Conservation (phyloP, 2,888 invertebrate genomes). For the Lithophane ornitopus region DNA sequence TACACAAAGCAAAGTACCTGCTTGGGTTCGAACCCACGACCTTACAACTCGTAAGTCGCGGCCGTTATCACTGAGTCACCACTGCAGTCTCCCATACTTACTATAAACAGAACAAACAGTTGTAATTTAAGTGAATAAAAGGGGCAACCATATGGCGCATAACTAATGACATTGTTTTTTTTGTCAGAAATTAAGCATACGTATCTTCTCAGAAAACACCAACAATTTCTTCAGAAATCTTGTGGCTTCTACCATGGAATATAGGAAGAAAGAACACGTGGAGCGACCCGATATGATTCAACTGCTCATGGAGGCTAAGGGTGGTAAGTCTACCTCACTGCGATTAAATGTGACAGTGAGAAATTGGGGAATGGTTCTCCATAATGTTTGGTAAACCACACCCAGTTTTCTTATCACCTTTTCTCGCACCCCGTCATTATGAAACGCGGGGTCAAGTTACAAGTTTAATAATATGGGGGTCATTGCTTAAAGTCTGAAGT, state of each 20-base stretch:
- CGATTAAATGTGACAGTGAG: neutral
- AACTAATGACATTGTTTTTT: neutral
- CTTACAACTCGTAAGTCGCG: too few relatives aligned
- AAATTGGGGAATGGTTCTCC: neutral
- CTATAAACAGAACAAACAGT: neutral
- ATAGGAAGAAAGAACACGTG: slow-evolving; percentile 85
- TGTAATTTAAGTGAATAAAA: too few relatives aligned
- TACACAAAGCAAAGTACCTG: too few relatives aligned
- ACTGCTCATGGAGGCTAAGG: slow-evolving; percentile 54
- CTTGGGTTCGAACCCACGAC: too few relatives aligned
- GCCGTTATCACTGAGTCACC: too few relatives aligned
- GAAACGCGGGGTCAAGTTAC: neutral
- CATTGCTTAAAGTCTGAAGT: too few relatives aligned
- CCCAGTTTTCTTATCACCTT: neutral
- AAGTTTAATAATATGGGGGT: too few relatives aligned
- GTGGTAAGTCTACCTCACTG: slow-evolving; percentile 69
- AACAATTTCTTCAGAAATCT: slow-evolving; percentile 75
- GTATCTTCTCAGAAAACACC: slow-evolving; percentile 69
- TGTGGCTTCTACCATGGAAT: slow-evolving; percentile 80
- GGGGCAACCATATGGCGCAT: too few relatives aligned
- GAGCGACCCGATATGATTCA: slow-evolving; percentile 90
- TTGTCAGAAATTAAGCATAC: slow-evolving; percentile 69
- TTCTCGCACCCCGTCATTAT: neutral
- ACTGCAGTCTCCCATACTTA: too few relatives aligned
- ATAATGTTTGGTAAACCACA: neutral